Evolutionary conservation across 1,140 invertebrate genomes (phyloP).

Genomic region (Pseudomyrmex gracilis): DNA sequence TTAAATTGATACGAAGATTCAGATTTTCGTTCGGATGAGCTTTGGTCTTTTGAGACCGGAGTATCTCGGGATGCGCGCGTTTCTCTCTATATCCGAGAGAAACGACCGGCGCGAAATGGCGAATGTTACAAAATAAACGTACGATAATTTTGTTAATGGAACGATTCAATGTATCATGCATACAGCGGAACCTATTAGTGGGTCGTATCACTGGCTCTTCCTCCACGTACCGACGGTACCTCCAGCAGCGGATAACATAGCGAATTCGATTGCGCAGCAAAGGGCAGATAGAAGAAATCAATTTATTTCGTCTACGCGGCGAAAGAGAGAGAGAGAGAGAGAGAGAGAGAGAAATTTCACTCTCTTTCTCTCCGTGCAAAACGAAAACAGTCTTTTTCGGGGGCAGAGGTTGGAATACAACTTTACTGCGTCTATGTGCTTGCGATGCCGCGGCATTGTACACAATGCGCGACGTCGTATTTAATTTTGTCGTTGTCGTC

Average conservation of each 20-base stretch:
- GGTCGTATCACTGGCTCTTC: neutral
- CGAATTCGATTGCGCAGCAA: neutral
- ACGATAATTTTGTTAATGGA: slow-evolving; percentile 25
- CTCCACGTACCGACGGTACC: neutral
- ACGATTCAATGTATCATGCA: slow-evolving; percentile 6
- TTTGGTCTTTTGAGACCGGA: neutral
- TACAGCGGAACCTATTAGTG: slow-evolving; percentile 6
- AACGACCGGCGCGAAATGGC: neutral
- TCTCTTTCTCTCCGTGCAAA: neutral
- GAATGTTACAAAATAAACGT: neutral
- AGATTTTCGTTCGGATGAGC: neutral
- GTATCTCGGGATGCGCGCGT: too few species aligned
- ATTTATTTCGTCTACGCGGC: slow-evolving; percentile 26
- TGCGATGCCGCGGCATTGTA: slow-evolving; percentile 27
- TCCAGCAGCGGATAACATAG: slow-evolving; percentile 25
- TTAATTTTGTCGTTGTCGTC: slow-evolving; percentile 59
- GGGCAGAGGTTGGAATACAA: slow-evolving; percentile 19
- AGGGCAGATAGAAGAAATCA: slow-evolving; percentile 29
- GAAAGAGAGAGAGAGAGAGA: neutral
- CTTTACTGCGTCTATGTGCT: slow-evolving; percentile 47
- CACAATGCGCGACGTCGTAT: slow-evolving; percentile 56
- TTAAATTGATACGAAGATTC: neutral
- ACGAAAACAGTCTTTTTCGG: slow-evolving; percentile 42
- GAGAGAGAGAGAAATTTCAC: neutral
- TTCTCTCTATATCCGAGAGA: too few species aligned